Conservation (phyloP, 1,140 invertebrate species). For the Lasioglossum baleicum region DNA sequence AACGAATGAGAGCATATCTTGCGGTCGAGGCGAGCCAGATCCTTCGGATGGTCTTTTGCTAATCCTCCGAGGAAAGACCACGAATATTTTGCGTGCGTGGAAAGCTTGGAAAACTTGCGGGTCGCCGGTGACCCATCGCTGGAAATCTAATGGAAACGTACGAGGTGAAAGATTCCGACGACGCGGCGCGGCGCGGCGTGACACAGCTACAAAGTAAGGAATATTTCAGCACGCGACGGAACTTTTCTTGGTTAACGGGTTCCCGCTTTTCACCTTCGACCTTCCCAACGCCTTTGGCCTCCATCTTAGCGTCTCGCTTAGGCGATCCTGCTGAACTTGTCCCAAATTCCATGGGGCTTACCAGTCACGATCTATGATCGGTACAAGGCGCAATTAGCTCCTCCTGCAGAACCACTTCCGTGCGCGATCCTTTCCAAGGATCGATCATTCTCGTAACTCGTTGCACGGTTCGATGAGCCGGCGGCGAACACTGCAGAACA, state of each 20-base stretch:
- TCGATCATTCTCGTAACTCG: slow-evolving; percentile 13
- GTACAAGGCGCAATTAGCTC: slow-evolving; percentile 41
- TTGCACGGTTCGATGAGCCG: slow-evolving; percentile 24
- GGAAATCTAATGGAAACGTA: too few species aligned
- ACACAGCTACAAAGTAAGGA: neutral
- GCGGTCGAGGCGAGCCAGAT: slow-evolving; percentile 23
- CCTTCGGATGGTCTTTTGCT: neutral
- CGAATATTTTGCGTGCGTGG: too few species aligned
- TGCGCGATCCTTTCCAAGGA: slow-evolving; percentile 39
- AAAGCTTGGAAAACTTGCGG: too few species aligned
- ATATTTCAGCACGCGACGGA: neutral
- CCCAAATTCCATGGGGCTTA: slow-evolving; percentile 46
- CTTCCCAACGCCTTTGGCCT: slow-evolving; percentile 46
- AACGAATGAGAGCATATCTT: slow-evolving; percentile 57
- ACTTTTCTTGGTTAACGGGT: slow-evolving; percentile 52
- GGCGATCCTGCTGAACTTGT: slow-evolving; percentile 54
- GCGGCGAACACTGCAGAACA: neutral
- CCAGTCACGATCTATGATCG: slow-evolving; percentile 34
- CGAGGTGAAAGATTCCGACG: too few species aligned
- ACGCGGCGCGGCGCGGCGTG: too few species aligned
- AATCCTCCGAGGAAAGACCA: too few species aligned
- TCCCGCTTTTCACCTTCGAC: slow-evolving; percentile 56
- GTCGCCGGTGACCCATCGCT: too few species aligned
- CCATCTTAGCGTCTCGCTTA: slow-evolving; percentile 17
- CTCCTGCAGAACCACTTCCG: slow-evolving; percentile 26